These are phyloP conservation scores for Patella vulgata DNA, from an alignment of 1,140 invertebrate species.

Conservation along the genomic window DNA sequence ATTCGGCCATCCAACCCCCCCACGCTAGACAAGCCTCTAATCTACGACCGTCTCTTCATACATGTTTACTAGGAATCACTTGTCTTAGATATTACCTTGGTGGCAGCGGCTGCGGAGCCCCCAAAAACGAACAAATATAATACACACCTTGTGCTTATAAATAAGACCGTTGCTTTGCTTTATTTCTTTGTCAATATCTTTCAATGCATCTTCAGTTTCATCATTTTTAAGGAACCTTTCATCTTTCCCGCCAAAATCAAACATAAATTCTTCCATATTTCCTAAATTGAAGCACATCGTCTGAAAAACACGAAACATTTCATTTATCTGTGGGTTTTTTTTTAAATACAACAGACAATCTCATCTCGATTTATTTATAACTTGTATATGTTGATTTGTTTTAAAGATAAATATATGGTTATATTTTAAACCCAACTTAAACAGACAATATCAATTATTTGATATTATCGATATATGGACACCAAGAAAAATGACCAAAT, in stretches of 20 bases:
- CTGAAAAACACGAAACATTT: slow-evolving; percentile 49
- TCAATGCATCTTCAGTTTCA: slow-evolving; percentile 61
- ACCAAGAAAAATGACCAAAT: no score
- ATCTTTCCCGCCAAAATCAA: slow-evolving; percentile 61
- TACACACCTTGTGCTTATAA: slow-evolving; percentile 67
- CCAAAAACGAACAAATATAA: neutral
- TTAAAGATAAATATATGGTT: no score
- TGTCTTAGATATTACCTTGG: no score
- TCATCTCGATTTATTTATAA: no score
- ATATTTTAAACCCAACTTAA: no score
- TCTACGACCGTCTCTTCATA: neutral
- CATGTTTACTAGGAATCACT: no score
- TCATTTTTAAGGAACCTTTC: slow-evolving; percentile 52
- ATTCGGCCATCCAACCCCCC: no score
- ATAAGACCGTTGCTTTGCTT: slow-evolving; percentile 65
- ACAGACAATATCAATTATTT: no score
- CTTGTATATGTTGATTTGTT: no score
- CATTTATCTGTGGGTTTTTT: neutral
- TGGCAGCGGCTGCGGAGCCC: no score
- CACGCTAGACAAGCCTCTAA: neutral
- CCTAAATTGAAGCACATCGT: slow-evolving; percentile 69
- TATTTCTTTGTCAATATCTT: slow-evolving; percentile 68
- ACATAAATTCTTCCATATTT: slow-evolving; percentile 67
- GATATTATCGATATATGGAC: no score
- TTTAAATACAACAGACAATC: no score